phyloP scores from a whole-genome alignment of 2,888 invertebrate genomes.

The Drosophila trichaetosa region DNA sequence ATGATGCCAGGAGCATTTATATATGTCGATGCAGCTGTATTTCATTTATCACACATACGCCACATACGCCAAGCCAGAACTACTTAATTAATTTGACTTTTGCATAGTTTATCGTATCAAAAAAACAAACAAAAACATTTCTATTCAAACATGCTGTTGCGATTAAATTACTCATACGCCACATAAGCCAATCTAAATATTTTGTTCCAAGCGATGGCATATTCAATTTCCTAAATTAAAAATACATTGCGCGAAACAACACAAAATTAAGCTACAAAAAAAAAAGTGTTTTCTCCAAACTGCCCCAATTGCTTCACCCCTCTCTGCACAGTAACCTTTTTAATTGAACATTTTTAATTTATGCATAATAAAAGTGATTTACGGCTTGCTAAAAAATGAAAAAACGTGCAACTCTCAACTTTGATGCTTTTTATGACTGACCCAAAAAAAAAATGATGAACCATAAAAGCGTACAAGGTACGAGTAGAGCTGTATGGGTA shows the following conservation, averaged over 20 bases:
- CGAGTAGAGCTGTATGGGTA: not conserved
- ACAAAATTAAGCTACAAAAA: not conserved
- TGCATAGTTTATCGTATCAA: not conserved
- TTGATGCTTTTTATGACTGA: conserved; percentile 69
- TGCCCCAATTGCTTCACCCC: conserved; percentile 1
- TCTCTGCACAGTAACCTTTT: conserved; percentile 45
- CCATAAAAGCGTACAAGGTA: conserved; percentile 61
- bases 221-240: conserved; percentile 40
- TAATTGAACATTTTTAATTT: conserved; percentile 78
- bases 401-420: conserved; percentile 69
- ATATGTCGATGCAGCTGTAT: conserved; percentile 1
- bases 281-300: conserved; percentile 11
- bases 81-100: conserved; percentile 10
- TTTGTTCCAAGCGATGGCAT: not conserved
- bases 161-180: not conserved
- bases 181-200: not conserved
- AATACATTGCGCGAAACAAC: conserved; percentile 33
- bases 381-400: conserved; percentile 33
- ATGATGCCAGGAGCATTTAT: conserved; percentile 18
- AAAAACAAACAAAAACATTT: not conserved
- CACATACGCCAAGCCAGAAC: not conserved
- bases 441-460: conserved; percentile 65
- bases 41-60: conserved; percentile 28
- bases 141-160: not conserved
- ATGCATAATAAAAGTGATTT: conserved; percentile 78